phyloP scores from a whole-genome alignment of 2,797 vertebrate species.

The Molossus molossus region DNA sequence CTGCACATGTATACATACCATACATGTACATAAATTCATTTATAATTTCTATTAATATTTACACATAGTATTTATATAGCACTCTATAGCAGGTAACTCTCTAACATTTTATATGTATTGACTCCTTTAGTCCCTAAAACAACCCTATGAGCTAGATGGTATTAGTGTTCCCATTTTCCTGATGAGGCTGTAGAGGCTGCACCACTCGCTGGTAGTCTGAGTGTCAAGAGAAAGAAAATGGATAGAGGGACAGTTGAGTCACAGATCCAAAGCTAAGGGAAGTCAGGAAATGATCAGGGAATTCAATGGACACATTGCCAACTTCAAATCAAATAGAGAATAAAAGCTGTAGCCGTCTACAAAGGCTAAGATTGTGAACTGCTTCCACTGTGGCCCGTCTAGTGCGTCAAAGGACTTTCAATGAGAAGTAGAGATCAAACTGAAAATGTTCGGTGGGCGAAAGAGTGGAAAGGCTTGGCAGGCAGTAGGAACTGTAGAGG shows the following conservation, averaged over 20 bases:
- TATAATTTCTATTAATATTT: neutral
- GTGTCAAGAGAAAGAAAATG: neutral
- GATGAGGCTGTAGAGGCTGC: neutral
- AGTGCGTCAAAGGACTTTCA: neutral
- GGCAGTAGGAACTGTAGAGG: neutral
- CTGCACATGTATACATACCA: neutral
- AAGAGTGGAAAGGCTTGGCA: neutral
- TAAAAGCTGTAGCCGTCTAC: neutral
- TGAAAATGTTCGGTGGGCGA: neutral
- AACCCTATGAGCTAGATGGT: neutral
- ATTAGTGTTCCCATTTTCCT: neutral
- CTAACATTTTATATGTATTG: neutral
- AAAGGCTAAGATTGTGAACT: neutral
- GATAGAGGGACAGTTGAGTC: neutral
- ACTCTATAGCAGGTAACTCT: slow-evolving; percentile 10
- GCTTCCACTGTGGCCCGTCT: neutral
- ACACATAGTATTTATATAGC: neutral
- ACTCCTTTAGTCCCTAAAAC: slow-evolving; percentile 14
- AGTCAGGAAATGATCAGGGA: neutral
- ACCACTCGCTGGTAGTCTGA: neutral
- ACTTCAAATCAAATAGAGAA: slow-evolving; percentile 20
- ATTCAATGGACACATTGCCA: neutral
- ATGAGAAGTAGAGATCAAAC: neutral
- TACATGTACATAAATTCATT: neutral
- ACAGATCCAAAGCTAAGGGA: neutral